These are phyloP conservation scores for Rhamphomyia laevipes DNA, from an alignment of 2,888 invertebrate species.

Conservation along the genomic window DNA sequence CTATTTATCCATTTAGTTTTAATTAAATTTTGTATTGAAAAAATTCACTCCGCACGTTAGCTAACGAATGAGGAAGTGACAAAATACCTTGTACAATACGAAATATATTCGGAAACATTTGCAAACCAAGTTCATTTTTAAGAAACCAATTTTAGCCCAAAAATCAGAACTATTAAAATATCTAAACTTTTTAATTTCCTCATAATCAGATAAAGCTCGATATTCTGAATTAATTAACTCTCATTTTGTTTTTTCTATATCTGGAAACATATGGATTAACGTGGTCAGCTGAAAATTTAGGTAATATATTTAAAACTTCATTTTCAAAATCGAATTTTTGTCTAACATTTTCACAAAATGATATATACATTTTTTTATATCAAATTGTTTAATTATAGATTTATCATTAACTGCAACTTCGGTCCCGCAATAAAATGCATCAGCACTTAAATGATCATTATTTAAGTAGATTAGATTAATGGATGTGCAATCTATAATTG, in stretches of 20 bases:
- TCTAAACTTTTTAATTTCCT: background rate
- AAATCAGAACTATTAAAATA: background rate
- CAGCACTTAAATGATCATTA: background rate
- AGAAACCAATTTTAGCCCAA: background rate
- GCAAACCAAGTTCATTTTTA: too few relatives aligned
- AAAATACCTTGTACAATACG: too few relatives aligned
- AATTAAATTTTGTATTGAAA: too few relatives aligned
- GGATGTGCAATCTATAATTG: background rate
- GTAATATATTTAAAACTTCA: constrained; percentile 3
- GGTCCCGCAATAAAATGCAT: background rate
- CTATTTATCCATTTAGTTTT: too few relatives aligned
- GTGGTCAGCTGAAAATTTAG: background rate
- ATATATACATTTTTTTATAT: background rate
- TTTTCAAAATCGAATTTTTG: constrained; percentile 1
- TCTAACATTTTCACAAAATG: background rate
- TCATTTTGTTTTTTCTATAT: background rate
- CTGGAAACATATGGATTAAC: constrained; percentile 1
- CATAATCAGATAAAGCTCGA: background rate
- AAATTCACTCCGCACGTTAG: too few relatives aligned
- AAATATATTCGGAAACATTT: too few relatives aligned
- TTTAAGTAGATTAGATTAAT: background rate
- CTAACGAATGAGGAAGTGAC: too few relatives aligned
- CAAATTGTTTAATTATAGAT: background rate
- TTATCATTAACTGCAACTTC: background rate
- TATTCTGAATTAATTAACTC: background rate